A percentile compares a stretch with the other conserved stretches of the same genome.
These are phyloP conservation scores for Psittacus erithacus DNA, from an alignment of 2,113 vertebrate species.

Conservation along the genomic window DNA sequence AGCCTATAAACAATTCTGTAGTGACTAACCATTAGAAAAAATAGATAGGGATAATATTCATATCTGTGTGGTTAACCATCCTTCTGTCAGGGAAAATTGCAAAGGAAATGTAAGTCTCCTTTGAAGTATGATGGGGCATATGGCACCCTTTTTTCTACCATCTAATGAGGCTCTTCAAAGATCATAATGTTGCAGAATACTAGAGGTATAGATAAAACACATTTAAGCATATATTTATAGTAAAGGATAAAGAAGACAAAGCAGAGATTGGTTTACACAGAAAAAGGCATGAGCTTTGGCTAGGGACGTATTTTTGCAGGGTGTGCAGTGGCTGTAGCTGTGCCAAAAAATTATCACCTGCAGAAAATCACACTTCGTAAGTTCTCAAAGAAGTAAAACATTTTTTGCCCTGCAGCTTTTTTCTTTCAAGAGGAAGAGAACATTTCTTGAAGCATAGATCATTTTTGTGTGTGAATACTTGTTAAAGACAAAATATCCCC, in stretches of 20 bases:
- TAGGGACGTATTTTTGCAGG: not conserved
- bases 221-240: not conserved
- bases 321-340: not conserved
- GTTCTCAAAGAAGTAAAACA: not conserved
- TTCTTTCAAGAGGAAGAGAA: not conserved
- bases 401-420: slow-evolving; percentile 11
- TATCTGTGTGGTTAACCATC: not conserved
- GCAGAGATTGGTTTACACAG: not conserved
- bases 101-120: slow-evolving; percentile 1
- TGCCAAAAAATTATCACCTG: not conserved
- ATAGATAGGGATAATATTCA: slow-evolving; percentile 47
- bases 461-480: not conserved
- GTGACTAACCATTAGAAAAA: slow-evolving; percentile 32
- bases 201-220: not conserved
- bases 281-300: not conserved
- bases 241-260: not conserved
- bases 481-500: not conserved
- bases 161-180: not conserved
- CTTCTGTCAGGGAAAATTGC: not conserved
- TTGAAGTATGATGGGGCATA: not conserved
- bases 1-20: not conserved
- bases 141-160: not conserved
- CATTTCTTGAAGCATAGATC: not conserved
- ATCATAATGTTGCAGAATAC: not conserved
- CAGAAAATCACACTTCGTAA: not conserved